A percentile compares a stretch with the other conserved stretches of the same genome.
phyloP scores from a whole-genome alignment of 2,113 vertebrate genomes.

The Empidonax traillii region DNA sequence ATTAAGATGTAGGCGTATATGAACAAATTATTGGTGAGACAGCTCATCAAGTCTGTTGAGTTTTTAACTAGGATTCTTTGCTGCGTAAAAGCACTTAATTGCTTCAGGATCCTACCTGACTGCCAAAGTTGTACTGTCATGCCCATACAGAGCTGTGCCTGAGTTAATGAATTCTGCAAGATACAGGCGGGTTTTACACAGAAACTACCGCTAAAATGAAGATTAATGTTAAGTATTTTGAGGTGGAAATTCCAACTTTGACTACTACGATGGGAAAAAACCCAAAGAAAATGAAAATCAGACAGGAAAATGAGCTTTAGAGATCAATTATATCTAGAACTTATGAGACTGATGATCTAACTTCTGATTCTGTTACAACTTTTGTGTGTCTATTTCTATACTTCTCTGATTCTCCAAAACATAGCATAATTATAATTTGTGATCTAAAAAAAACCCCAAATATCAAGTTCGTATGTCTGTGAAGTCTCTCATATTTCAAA shows the following conservation, averaged over 20 bases:
- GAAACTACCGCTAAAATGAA: background rate
- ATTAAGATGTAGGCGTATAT: background rate
- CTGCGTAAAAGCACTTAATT: background rate
- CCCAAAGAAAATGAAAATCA: background rate
- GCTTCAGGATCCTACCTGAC: background rate
- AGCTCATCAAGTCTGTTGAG: background rate
- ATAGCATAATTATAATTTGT: background rate
- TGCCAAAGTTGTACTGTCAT: background rate
- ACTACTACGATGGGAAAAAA: background rate
- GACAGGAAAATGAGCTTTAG: background rate
- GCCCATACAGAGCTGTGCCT: background rate
- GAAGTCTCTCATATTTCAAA: background rate
- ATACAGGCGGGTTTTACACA: background rate
- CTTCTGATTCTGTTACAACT: background rate
- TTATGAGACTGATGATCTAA: background rate
- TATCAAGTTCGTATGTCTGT: background rate
- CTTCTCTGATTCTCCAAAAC: background rate
- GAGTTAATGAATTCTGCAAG: background rate
- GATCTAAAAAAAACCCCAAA: background rate
- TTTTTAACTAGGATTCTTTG: background rate
- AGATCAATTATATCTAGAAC: background rate
- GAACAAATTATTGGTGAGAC: background rate
- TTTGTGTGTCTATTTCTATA: background rate
- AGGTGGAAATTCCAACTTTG: background rate
- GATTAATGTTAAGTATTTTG: background rate